Conservation (phyloP, 2,797 vertebrate species). For the Pantherophis vulpinus region DNA sequence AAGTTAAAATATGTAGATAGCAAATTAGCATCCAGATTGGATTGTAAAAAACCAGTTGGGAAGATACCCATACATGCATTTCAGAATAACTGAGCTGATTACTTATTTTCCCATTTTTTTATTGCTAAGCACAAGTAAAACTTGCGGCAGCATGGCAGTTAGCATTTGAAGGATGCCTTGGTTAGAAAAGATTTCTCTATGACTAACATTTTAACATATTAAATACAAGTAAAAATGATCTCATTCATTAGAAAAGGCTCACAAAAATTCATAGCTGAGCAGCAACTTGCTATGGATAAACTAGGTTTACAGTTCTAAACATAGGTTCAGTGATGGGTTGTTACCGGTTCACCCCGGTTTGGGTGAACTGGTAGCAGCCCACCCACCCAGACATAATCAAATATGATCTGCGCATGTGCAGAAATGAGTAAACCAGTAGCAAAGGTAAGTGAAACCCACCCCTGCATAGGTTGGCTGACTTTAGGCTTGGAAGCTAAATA, state of each 20-base stretch:
- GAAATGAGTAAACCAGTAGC: too few species aligned
- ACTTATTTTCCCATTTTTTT: conserved; percentile 58
- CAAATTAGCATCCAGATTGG: neutral
- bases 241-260: neutral
- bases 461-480: neutral
- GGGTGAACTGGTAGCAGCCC: too few species aligned
- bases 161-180: neutral
- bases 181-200: neutral
- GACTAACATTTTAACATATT: neutral
- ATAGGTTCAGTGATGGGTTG: neutral
- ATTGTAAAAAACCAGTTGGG: conserved; percentile 2
- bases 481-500: neutral
- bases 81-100: conserved; percentile 38
- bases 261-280: neutral
- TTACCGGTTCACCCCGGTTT: too few species aligned
- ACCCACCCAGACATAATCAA: too few species aligned
- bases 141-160: neutral
- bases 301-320: neutral
- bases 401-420: too few species aligned
- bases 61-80: conserved; percentile 43
- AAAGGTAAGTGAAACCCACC: too few species aligned
- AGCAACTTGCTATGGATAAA: neutral
- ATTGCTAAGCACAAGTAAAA: conserved; percentile 35
- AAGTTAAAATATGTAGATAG: neutral
- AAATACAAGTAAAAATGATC: neutral